Conservation (phyloP, 2,113 vertebrate genomes). For the Zosterops pallidus region DNA sequence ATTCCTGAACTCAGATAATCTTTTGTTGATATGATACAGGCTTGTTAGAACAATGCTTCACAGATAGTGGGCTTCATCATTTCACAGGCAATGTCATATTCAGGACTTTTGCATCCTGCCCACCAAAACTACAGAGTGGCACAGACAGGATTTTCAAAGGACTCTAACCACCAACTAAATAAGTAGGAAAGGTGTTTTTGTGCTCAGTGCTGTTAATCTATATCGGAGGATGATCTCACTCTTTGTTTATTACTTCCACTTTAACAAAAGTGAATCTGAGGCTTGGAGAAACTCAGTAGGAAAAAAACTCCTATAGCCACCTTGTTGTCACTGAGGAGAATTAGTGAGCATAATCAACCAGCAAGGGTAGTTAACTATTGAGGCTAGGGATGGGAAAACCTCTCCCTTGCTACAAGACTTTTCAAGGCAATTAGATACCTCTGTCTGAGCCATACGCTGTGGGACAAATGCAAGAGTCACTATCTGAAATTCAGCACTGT, state of each 20-base stretch:
- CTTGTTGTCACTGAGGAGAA: background rate
- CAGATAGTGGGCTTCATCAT: background rate
- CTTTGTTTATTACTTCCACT: background rate
- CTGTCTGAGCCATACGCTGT: background rate
- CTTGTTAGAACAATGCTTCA: constrained; percentile 16
- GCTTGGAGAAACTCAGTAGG: background rate
- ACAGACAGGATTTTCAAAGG: background rate
- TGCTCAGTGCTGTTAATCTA: background rate
- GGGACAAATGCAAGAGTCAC: background rate
- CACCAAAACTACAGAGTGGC: background rate
- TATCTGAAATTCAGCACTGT: background rate
- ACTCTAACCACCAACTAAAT: background rate
- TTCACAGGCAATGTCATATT: constrained; percentile 29
- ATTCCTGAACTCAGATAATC: background rate
- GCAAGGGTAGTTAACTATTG: background rate
- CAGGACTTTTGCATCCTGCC: background rate
- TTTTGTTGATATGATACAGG: constrained; percentile 4
- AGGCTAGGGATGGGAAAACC: background rate
- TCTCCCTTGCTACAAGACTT: background rate
- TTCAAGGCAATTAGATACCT: background rate
- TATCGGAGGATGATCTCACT: background rate
- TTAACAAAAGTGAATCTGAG: background rate
- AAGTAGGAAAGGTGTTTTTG: background rate
- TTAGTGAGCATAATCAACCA: background rate
- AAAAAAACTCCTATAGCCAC: rapidly evolving